Base-by-base conservation (phyloP, 2,888 invertebrate genomes). In the Dolichomitus sp. region DNA sequence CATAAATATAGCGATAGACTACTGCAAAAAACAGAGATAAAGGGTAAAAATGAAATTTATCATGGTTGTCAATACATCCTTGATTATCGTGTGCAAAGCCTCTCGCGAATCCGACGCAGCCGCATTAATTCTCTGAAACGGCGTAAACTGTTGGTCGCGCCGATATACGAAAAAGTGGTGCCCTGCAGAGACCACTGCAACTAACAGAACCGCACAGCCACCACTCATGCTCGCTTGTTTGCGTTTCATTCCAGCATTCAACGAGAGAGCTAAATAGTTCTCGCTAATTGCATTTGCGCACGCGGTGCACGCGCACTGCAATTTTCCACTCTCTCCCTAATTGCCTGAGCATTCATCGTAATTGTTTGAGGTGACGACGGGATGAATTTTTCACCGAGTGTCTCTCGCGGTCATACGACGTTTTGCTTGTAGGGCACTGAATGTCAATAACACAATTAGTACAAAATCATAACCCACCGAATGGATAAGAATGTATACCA, bases 211-310 rank as follows among this genome's bases (percentile, higher is more conserved):
- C 70, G 54, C 70, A n/a, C 52, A 5, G 57, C 33, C 50, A 65
- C 23, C 40, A 52, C 74, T 74, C 79, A 37, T 66, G 33, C 59
- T 45, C 59, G 63, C 70, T 65, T 61, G 54, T 65, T 76, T 65
- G 54, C 23, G 40, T 72, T 81, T 75, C 48, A 40, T 65, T 40
- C 33, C 66, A 17, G 72, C 11, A 66, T 83, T 54, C 75, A 17
- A n/a, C 48, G 52, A 52, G 48, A 61, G 72, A 63, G 76, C 76
- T 73, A 83, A 83, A 83, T 83, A 83, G 76, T 83, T 80, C 72
- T 61, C 61, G 66, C 68, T 80, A 76, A 83, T 83, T 80, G 72
- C 72, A 73, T 83, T 76, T 75, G 45, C 65, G 27, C 78, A 50
- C 72, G 72, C 23, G 30, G 42, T 45, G 23, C 69, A 30, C 48